These are phyloP conservation scores for Nothoprocta perdicaria DNA, from an alignment of 2,113 vertebrate species.

Conservation along the genomic window DNA sequence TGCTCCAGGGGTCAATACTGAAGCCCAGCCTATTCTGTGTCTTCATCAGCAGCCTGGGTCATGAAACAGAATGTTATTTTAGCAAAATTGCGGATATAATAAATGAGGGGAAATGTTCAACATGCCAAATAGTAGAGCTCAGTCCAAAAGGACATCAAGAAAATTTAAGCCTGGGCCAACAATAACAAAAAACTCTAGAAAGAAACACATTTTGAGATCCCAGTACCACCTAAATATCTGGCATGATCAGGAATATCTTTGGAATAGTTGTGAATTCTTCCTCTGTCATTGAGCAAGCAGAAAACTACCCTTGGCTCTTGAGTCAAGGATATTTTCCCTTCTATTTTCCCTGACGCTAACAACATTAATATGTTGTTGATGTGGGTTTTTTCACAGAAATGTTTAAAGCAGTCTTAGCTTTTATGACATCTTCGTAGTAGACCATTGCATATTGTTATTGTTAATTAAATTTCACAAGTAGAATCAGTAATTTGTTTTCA, in stretches of 20 bases:
- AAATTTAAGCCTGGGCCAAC: not conserved
- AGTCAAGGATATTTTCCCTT: not conserved
- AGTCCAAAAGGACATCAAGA: not conserved
- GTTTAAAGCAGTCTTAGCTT: not conserved
- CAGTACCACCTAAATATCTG: not conserved
- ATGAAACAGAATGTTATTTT: not conserved
- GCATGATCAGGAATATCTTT: not conserved
- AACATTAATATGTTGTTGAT: not conserved
- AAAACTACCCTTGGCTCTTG: not conserved
- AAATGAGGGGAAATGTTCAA: not conserved
- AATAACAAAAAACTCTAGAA: not conserved
- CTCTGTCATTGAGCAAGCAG: not conserved
- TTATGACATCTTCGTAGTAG: not conserved
- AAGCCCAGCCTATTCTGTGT: not conserved
- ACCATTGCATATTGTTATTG: not conserved
- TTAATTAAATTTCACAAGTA: slow-evolving; percentile 21
- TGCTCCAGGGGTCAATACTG: not conserved
- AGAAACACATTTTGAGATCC: not conserved
- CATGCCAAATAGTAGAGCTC: not conserved
- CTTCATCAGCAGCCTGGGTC: not conserved
- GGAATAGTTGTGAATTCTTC: not conserved
- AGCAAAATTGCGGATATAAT: not conserved
- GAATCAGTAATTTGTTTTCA: slow-evolving; percentile 14
- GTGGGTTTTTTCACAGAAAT: not conserved
- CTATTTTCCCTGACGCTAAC: not conserved